phyloP scores from a whole-genome alignment of 2,797 vertebrate species.

The Pyrocephalus nanus region DNA sequence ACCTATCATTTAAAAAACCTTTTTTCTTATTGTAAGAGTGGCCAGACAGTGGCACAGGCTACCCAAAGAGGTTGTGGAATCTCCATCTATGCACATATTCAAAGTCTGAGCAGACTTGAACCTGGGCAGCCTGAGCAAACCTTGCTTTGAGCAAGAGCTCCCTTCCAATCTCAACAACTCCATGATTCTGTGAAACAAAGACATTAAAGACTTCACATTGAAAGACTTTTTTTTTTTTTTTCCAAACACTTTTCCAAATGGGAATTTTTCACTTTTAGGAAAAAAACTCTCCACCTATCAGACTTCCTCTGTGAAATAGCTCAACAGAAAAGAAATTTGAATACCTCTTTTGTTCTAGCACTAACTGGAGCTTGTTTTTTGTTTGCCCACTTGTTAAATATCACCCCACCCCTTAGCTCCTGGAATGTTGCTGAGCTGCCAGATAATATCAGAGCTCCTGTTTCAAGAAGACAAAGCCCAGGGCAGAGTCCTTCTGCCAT shows the following conservation, averaged over 20 bases:
- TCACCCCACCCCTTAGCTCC: constrained; percentile 30
- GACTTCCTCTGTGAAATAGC: constrained; percentile 1
- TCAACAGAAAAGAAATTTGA: background rate
- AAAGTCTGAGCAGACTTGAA: background rate
- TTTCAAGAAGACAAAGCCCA: background rate
- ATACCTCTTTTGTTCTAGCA: constrained; percentile 17
- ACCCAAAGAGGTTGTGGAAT: background rate
- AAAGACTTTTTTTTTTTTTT: background rate
- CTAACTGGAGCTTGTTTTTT: constrained; percentile 33
- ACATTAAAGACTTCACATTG: background rate
- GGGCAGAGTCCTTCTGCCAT: background rate
- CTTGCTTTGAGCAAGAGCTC: background rate
- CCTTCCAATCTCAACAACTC: background rate
- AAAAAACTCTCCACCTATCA: background rate
- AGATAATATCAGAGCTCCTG: constrained; percentile 35
- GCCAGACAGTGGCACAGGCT: background rate
- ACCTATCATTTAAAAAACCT: background rate
- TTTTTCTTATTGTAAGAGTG: background rate
- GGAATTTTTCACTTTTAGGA: background rate
- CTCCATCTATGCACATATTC: background rate
- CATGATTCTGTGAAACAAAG: background rate
- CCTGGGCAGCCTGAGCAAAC: background rate
- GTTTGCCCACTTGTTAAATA: constrained; percentile 42
- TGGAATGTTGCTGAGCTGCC: constrained; percentile 42
- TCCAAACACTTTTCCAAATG: background rate